Evolutionary conservation across 2,888 invertebrate species (phyloP).

Genomic region (Ecdyonurus torrentis): DNA sequence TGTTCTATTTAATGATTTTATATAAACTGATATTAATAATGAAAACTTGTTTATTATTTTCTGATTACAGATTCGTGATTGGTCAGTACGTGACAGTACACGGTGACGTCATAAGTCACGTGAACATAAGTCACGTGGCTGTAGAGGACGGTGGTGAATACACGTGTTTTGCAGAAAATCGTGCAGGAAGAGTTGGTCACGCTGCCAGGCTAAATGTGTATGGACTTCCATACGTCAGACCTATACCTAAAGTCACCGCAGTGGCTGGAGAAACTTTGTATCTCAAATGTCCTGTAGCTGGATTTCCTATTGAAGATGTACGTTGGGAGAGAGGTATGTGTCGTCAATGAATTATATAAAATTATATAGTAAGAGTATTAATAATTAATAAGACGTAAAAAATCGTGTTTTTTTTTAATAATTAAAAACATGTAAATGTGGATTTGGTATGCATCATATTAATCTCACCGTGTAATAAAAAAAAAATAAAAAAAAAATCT

Average conservation of each 20-base stretch:
- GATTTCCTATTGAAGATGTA: conserved; percentile 64
- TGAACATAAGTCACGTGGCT: conserved; percentile 62
- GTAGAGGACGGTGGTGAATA: conserved; percentile 70
- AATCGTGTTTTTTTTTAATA: no score
- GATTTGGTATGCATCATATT: no score
- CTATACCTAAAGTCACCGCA: conserved; percentile 65
- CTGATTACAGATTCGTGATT: conserved; percentile 45
- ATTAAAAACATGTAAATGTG: no score
- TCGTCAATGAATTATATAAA: no score
- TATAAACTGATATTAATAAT: no score
- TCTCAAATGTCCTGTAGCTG: conserved; percentile 65
- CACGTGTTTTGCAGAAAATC: conserved; percentile 56
- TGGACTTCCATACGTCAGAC: conserved; percentile 61
- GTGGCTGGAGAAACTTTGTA: conserved; percentile 59
- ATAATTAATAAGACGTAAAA: no score
- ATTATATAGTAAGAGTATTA: no score
- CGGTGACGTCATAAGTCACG: conserved; percentile 68
- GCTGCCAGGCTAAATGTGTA: conserved; percentile 64
- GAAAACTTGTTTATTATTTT: no score
- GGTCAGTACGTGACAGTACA: conserved; percentile 60
- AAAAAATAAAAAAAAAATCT: no score
- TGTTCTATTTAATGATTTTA: no score
- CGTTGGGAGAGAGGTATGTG: conserved; percentile 52
- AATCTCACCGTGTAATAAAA: no score
- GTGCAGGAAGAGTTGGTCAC: conserved; percentile 54